Conservation (phyloP, 2,797 vertebrate genomes). For the Enteromius fasciolatus region DNA sequence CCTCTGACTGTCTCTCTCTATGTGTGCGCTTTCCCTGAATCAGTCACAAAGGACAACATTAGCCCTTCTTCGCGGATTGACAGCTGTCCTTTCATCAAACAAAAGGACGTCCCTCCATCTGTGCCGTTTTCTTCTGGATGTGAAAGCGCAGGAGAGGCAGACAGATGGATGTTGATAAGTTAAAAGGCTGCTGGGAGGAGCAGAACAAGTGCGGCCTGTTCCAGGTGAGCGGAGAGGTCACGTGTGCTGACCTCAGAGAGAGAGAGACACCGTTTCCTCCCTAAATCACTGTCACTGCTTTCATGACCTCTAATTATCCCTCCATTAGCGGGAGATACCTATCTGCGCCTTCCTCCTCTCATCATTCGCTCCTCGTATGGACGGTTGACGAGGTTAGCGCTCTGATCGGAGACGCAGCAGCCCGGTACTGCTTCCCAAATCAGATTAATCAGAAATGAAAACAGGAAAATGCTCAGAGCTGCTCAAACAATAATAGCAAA, state of each 20-base stretch:
- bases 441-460: neutral
- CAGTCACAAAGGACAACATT: slow-evolving; percentile 17
- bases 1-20: neutral
- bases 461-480: neutral
- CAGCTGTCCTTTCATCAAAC: slow-evolving; percentile 43
- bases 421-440: slow-evolving; percentile 15
- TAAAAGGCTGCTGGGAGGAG: slow-evolving; percentile 10
- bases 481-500: neutral
- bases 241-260: slow-evolving; percentile 12
- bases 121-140: slow-evolving; percentile 24
- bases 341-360: slow-evolving; percentile 32
- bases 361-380: neutral
- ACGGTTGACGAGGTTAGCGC: slow-evolving; percentile 11
- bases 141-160: slow-evolving; percentile 19
- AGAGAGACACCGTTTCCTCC: slow-evolving; percentile 56
- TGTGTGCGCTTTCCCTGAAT: slow-evolving; percentile 15
- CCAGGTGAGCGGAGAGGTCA: slow-evolving; percentile 65
- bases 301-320: slow-evolving; percentile 68
- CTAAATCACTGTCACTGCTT: slow-evolving; percentile 68
- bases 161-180: slow-evolving; percentile 34
- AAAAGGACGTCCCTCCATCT: slow-evolving; percentile 25
- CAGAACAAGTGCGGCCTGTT: slow-evolving; percentile 24
- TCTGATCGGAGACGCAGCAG: slow-evolving; percentile 22
- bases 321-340: slow-evolving; percentile 65
- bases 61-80: slow-evolving; percentile 31